phyloP scores from a whole-genome alignment of 2,797 vertebrate genomes.

The Kryptopterus vitreolus region DNA sequence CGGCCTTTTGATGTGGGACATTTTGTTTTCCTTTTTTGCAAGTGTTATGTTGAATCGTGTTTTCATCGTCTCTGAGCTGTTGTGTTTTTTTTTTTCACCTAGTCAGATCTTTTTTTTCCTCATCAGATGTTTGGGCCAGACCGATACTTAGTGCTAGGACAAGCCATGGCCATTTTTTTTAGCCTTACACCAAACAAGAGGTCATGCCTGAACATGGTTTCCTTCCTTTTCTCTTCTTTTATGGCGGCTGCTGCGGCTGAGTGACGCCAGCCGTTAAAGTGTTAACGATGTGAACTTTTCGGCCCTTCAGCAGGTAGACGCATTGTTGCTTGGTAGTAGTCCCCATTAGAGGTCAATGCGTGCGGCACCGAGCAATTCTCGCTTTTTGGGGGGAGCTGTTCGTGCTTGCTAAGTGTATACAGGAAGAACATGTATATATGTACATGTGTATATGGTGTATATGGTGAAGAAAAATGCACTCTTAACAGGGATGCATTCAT shows the following conservation, averaged over 20 bases:
- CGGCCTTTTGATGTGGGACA: background rate
- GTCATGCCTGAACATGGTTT: constrained; percentile 66
- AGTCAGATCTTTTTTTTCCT: background rate
- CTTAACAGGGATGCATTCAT: background rate
- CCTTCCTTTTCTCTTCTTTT: constrained; percentile 65
- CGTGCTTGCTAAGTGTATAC: background rate
- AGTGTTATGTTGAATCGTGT: constrained; percentile 21
- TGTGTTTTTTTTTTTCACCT: background rate
- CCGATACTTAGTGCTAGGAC: constrained; percentile 59
- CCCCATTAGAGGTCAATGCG: constrained; percentile 23
- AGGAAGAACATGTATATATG: no score
- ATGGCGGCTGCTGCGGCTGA: constrained; percentile 58
- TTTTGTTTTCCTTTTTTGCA: background rate
- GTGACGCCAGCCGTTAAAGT: constrained; percentile 63
- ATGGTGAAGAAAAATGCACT: background rate
- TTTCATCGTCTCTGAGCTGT: background rate
- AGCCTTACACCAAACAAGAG: constrained; percentile 57
- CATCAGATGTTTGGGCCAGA: background rate
- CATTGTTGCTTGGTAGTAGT: constrained; percentile 3
- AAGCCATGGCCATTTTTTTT: constrained; percentile 43
- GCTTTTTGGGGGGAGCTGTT: background rate
- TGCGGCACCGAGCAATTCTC: background rate
- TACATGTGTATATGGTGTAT: no score
- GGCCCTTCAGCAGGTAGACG: constrained; percentile 27
- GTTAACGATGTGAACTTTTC: constrained; percentile 48